Base-by-base conservation (phyloP, 1,140 invertebrate species). In the Luehdorfia chinensis region DNA sequence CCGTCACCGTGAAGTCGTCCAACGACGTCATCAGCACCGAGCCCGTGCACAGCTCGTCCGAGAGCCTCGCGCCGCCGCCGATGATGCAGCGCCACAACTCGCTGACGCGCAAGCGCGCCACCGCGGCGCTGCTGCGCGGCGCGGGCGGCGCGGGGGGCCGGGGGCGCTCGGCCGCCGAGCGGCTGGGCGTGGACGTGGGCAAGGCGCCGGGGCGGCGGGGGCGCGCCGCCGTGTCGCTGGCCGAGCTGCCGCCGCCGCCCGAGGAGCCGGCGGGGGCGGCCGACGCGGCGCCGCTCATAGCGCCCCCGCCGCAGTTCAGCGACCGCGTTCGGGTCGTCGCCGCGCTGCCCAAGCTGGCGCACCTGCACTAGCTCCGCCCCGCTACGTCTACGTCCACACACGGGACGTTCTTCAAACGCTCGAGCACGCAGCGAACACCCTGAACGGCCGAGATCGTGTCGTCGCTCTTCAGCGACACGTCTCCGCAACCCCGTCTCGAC, bases 161-260 rank as follows among this genome's bases (percentile, higher is more conserved):
- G 4, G 58, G 52, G 4, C 65, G 87, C 48, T 76, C 89, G 51
- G 72, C 87, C 61, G 84, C 87, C 8, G 75, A 87, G 53, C 55
- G 83, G n/a, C 61, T 84, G 1, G 81, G 84, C 21, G 84, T 87
- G 25, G 83, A 87, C 62, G 28, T 71, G 9, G 67, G 54, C 14
- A 72, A 70, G 47, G 79, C 83, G 31, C 76, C 80, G 19, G 74
- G 66, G 1, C 58, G 66, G 16, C 61, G 78, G 9, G 58, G 48
- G 25, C 59, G 75, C 36, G 89, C 86, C 19, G 92, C 92, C 2
- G 93, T 94, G 9, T 94, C 93, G 12, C 78, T 96, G 18, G 93
- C 93, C 4, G 93, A 94, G 66, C 79, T 96, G 28, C 95, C 94
- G 27, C 94, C 94, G 12, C 94, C 94, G 2, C 89, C 95, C 21